Evolutionary conservation across 2,888 invertebrate genomes (phyloP).

Genomic region (Drosophila subsilvestris): DNA sequence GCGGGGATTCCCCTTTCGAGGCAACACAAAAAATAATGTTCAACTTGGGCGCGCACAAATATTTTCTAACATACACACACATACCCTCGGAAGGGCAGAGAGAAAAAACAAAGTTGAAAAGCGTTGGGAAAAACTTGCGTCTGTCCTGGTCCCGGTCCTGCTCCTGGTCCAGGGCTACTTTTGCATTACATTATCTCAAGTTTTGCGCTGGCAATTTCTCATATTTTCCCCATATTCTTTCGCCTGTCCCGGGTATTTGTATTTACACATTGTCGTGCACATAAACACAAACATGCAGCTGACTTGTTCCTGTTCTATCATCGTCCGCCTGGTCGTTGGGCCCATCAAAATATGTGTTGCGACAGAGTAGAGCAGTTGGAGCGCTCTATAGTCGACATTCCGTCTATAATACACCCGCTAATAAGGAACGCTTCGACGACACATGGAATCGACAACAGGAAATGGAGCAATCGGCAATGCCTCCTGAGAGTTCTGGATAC

Average conservation of each 20-base stretch:
- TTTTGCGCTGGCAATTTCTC: conserved; percentile 67
- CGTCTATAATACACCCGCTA: neutral
- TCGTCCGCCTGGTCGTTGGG: conserved; percentile 18
- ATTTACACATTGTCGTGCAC: conserved; percentile 47
- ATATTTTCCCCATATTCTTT: conserved; percentile 51
- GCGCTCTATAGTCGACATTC: neutral
- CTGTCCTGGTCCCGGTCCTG: conserved; percentile 15
- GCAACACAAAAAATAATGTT: conserved; percentile 39
- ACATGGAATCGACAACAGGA: neutral
- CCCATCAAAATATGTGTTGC: conserved; percentile 21
- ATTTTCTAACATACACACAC: conserved; percentile 42
- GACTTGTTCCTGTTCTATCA: conserved; percentile 35
- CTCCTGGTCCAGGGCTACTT: conserved; percentile 59
- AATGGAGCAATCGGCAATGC: neutral
- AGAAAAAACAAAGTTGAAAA: conserved; percentile 31
- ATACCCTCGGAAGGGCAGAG: conserved; percentile 23
- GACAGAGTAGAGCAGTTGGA: neutral
- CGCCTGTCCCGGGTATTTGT: conserved; percentile 42
- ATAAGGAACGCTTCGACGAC: neutral
- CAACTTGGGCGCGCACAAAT: conserved; percentile 37
- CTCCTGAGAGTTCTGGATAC: neutral
- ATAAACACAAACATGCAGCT: conserved; percentile 43
- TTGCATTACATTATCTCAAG: conserved; percentile 74
- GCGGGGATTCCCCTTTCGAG: conserved; percentile 43
- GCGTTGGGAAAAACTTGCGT: conserved; percentile 59